Percentiles rank a stretch among this genome's conserved stretches.
These are phyloP conservation scores for Aleiodes sp. DNA, from an alignment of 1,140 invertebrate species.

Conservation along the genomic window DNA sequence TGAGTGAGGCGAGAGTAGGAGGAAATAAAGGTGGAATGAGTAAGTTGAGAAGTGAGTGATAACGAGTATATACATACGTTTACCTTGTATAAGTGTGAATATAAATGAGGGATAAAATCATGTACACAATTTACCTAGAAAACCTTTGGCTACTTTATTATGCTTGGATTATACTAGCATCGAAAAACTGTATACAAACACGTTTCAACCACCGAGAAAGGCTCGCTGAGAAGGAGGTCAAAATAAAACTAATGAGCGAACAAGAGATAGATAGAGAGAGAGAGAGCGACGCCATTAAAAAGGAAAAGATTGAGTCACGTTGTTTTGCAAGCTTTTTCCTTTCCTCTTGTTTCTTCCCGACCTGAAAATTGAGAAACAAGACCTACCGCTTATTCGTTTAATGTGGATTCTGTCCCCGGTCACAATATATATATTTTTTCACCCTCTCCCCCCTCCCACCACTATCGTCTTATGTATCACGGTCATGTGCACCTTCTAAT, in stretches of 20 bases:
- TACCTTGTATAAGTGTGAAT: conserved; percentile 1
- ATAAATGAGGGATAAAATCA: conserved; percentile 13
- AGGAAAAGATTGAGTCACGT: not conserved
- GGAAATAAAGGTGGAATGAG: no score
- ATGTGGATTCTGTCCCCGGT: not conserved
- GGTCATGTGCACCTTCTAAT: conserved; percentile 12
- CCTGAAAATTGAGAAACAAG: not conserved
- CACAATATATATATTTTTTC: conserved; percentile 12
- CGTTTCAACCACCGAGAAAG: conserved; percentile 19
- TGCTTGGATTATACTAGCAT: not conserved
- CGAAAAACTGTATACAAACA: conserved; percentile 29
- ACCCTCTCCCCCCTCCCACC: not conserved
- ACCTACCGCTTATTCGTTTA: conserved; percentile 5
- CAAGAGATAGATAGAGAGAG: conserved; percentile 8
- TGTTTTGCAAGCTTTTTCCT: not conserved
- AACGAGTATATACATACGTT: not conserved
- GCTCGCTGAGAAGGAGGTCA: not conserved
- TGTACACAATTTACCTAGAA: conserved; percentile 3
- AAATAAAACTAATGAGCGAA: conserved; percentile 8
- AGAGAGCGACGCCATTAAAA: no score
- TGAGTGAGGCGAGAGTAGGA: no score
- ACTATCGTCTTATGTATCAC: conserved; percentile 11
- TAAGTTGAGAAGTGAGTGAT: conserved; percentile 7
- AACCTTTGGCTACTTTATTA: not conserved
- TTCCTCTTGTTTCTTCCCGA: not conserved